Evolutionary conservation across 2,888 invertebrate genomes (phyloP).

Genomic region (Phengaris alcon): DNA sequence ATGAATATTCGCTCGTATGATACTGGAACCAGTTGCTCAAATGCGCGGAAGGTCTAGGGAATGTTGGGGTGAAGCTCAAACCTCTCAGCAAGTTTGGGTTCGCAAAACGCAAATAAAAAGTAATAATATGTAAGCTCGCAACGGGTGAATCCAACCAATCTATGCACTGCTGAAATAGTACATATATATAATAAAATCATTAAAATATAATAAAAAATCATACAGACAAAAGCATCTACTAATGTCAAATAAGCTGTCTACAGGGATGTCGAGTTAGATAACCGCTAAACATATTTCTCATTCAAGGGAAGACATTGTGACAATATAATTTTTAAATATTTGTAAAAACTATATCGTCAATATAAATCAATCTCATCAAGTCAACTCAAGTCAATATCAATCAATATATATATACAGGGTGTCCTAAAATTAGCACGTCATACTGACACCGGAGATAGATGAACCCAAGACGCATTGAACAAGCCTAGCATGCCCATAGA

Average conservation of each 20-base stretch:
- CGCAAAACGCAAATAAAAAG: constrained; percentile 60
- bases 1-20: constrained; percentile 43
- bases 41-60: constrained; percentile 73
- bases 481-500: too few relatives aligned
- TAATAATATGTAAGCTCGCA: constrained; percentile 56
- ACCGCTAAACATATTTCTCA: constrained; percentile 39
- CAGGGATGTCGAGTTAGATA: constrained; percentile 47
- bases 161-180: constrained; percentile 69
- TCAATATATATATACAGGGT: too few relatives aligned
- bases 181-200: constrained; percentile 60
- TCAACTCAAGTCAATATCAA: too few relatives aligned
- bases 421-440: too few relatives aligned
- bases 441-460: too few relatives aligned
- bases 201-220: constrained; percentile 57
- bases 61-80: constrained; percentile 60
- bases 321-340: constrained; percentile 23
- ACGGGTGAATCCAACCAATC: constrained; percentile 58
- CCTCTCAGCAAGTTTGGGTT: constrained; percentile 51
- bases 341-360: constrained; percentile 31
- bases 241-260: constrained; percentile 59
- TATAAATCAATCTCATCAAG: too few relatives aligned
- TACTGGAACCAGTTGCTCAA: constrained; percentile 58
- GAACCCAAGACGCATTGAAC: too few relatives aligned
- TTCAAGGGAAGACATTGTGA: constrained; percentile 31
- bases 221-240: constrained; percentile 64